Base-by-base conservation (phyloP, 2,888 invertebrate genomes). In the Himalopsyche kuldschensis region DNA sequence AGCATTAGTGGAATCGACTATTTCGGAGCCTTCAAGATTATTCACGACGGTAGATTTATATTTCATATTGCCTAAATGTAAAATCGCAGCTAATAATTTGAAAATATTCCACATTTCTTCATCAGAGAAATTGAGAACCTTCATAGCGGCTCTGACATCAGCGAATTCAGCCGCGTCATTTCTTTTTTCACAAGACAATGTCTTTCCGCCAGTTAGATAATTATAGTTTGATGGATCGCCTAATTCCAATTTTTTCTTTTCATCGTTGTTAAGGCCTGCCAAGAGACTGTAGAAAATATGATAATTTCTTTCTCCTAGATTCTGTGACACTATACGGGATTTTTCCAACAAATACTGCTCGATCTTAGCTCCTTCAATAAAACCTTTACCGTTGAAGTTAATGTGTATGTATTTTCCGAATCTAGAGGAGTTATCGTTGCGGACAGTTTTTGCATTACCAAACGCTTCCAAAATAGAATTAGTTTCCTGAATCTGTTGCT, bases 391-490 rank as follows among this genome's bases (percentile, higher is more conserved):
- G 88, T 95, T 96, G 89, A 98, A 98, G 88, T 96, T 94, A 86
- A 98, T 96, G 88, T 97, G 97, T 78, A 98, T 97, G 89, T 98
- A 99, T 90, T 98, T 98, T 81, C 98, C 98, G 88, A 99, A 99
- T 86, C 99, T 93, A 24, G 98, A 98, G 0, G 98, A 98, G 90
- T 99, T 99, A 89, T 99, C 98, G 89, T 99, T 99, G 81, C 97
- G 93, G 15, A 98, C 95, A 0, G 98, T 99, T 91, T 98, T 98
- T 0, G 98, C 98, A 90, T 99, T 99, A 82, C 98, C 98, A 89
- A 99, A 99, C 0, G 98, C 98, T 93, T 99, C 98, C 88, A 99
- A 92, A 87, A 99, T 97, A 0, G 98, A 98, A 92, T 99, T 99
- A 0, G 98, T 97, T 90, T 98, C 98, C 86, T 99, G 94, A 84